Evolutionary conservation across 2,113 vertebrate species (phyloP), one percentile per base, ranked within the genome.

Genomic region (Rhea americana): DNA sequence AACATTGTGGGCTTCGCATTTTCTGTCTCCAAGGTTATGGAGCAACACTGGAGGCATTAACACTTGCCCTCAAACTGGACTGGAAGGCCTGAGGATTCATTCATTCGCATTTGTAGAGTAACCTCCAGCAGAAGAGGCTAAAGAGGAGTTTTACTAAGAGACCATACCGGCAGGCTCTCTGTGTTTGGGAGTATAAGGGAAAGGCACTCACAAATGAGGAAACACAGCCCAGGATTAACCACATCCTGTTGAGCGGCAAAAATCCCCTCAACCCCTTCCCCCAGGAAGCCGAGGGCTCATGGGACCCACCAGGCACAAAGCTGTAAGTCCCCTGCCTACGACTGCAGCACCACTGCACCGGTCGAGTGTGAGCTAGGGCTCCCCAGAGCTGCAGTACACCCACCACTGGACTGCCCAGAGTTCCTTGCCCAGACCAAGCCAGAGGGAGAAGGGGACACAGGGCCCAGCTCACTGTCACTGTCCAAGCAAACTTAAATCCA

Each of bases 1-100:
- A 48, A 26, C 51, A 63, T 58, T 32, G 32, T 0, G 0, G 0
- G 0, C 39, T 51, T 77, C 35, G 22, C 7, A 12, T 63, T 81
- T 70, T 56, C 67, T 66, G 11, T 37, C 41, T 63, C 0, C 32
- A 53, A 80, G 22, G 45, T 74, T 62, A 93, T 7, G 37, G 43
- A 87, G 26, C 13, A 62, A 28, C 16, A 59, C 15, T 22, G 2
- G 55, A 75, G 79, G 8, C 71, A 55, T 43, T 71, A 83, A 63
- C 11, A 28, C 16, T 59, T 85, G 19, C 30, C 21, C 20, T 78
- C 61, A 67, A 2, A 11, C 41, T 83, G 51, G 56, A 16, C 4
- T 45, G 15, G 26, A 39, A 2, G 3, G 15, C 79, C 13, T 12
- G 48, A 70, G 21, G 6, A 35, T 32, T 75, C 43, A 87, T 14